Evolutionary conservation across 2,797 vertebrate genomes (phyloP).

Genomic region (Poeciliopsis infans): DNA sequence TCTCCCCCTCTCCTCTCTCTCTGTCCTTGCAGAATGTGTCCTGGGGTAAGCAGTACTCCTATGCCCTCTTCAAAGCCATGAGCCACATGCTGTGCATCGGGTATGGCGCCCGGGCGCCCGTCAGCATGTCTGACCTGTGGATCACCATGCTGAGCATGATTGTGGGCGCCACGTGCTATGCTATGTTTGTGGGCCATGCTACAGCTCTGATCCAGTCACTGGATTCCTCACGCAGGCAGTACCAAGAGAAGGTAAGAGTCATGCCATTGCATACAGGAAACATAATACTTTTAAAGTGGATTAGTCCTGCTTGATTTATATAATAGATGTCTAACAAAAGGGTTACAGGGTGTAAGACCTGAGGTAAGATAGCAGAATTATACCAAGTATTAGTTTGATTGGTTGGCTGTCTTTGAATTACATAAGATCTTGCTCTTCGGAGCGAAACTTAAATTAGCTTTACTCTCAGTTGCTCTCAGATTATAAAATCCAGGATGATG

Average conservation of each 20-base stretch:
- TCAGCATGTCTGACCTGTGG: constrained; percentile 99
- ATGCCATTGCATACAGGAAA: background rate
- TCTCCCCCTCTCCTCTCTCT: constrained; percentile 24
- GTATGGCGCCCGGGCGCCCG: constrained; percentile 93
- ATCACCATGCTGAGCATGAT: constrained; percentile 99
- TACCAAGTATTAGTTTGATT: constrained; percentile 31
- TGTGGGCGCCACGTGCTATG: constrained; percentile 96
- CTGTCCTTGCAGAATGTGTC: constrained; percentile 89
- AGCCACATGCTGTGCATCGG: constrained; percentile 99
- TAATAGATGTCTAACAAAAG: constrained; percentile 3
- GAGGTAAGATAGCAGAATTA: constrained; percentile 46
- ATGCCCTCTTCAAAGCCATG: constrained; percentile 98
- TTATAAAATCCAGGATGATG: constrained; percentile 56
- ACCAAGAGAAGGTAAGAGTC: constrained; percentile 95
- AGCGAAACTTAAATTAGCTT: constrained; percentile 50
- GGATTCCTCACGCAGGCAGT: constrained; percentile 94
- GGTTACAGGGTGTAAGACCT: background rate
- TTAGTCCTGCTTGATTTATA: background rate
- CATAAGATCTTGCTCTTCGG: constrained; percentile 43
- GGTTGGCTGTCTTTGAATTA: constrained; percentile 32
- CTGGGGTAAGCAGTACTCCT: constrained; percentile 98
- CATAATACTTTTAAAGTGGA: constrained; percentile 2
- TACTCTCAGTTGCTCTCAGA: constrained; percentile 37
- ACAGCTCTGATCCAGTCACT: constrained; percentile 96
- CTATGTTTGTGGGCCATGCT: constrained; percentile 98